Evolutionary conservation across 2,888 invertebrate species (phyloP).

Genomic region (Andrena marginata): DNA sequence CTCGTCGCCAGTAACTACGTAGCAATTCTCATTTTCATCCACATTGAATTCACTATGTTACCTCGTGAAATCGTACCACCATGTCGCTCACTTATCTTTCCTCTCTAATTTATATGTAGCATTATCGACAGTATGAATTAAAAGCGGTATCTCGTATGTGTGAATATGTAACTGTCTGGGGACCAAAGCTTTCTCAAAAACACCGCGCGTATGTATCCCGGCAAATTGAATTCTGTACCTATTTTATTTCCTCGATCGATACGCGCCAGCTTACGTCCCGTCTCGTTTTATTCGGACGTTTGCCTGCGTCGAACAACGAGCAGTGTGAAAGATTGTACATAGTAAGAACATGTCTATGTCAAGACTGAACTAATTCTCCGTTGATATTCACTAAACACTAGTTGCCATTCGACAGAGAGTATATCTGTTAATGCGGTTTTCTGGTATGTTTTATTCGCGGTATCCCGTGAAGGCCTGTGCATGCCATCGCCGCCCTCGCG

Average conservation of each 20-base stretch:
- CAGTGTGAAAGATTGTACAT: conserved; percentile 2
- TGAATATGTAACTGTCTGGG: not conserved
- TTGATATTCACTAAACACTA: conserved; percentile 15
- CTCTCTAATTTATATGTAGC: not conserved
- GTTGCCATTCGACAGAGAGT: conserved; percentile 29
- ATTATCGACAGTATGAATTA: conserved; percentile 10
- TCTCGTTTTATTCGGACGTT: not conserved
- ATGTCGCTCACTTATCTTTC: conserved; percentile 4
- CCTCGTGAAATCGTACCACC: not conserved
- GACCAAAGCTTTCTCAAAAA: not conserved
- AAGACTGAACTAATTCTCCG: conserved; percentile 8
- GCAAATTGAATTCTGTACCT: not conserved
- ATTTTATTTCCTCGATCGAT: conserved; percentile 2
- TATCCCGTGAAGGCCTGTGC: conserved; percentile 90
- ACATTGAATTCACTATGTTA: conserved; percentile 4
- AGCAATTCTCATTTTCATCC: not conserved
- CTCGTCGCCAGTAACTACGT: not conserved
- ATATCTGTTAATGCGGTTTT: conserved; percentile 76
- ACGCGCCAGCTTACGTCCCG: not conserved
- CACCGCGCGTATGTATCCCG: conserved; percentile 2
- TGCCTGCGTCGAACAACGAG: not conserved
- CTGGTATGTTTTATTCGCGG: conserved; percentile 81
- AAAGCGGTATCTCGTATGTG: not conserved
- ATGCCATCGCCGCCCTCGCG: conserved; percentile 95
- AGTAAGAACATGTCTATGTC: not conserved